Evolutionary conservation across 2,113 vertebrate species (phyloP).

Genomic region (Heterocephalus glaber): DNA sequence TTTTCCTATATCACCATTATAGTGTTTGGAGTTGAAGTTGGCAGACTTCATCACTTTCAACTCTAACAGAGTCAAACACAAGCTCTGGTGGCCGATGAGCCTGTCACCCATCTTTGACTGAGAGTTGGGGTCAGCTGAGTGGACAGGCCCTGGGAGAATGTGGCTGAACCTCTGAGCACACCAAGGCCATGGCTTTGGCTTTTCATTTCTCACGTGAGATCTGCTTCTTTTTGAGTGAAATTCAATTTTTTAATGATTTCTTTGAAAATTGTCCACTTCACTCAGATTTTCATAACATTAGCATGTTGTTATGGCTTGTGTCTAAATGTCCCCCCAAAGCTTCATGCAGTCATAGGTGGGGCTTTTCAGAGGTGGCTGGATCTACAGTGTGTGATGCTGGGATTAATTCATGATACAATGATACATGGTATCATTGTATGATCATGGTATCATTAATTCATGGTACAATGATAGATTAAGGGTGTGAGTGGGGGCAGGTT

Average conservation of each 20-base stretch:
- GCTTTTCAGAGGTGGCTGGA: no score
- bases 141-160: background rate
- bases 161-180: background rate
- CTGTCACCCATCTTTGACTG: background rate
- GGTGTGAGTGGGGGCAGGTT: background rate
- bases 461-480: background rate
- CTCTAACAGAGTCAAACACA: background rate
- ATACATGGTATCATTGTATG: no score
- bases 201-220: background rate
- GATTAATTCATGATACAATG: no score
- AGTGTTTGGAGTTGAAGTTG: background rate
- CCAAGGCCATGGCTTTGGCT: background rate
- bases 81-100: background rate
- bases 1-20: background rate
- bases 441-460: no score
- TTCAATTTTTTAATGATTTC: background rate
- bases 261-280: conserved; percentile 6
- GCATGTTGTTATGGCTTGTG: no score
- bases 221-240: background rate
- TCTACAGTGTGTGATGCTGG: no score
- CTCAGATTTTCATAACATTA: background rate
- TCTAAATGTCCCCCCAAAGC: no score
- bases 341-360: no score
- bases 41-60: background rate
- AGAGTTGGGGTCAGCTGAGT: background rate